Evolutionary conservation across 2,888 invertebrate genomes (phyloP).

Genomic region (Heliconius sara): DNA sequence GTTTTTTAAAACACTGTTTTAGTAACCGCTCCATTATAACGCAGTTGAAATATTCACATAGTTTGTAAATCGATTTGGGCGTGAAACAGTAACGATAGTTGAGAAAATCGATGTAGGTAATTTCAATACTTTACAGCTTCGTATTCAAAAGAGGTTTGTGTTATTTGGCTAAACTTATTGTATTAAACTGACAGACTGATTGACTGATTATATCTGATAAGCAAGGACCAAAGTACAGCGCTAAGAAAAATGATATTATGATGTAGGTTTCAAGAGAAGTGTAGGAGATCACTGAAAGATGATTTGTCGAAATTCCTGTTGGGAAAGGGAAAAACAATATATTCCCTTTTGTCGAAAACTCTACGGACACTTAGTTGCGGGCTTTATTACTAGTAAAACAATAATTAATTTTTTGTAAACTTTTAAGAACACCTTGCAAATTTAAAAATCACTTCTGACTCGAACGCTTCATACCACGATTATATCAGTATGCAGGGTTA

Average conservation of each 20-base stretch:
- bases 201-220: too few relatives aligned
- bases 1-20: neutral
- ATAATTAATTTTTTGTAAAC: too few relatives aligned
- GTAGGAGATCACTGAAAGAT: too few relatives aligned
- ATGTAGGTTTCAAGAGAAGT: too few relatives aligned
- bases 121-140: slow-evolving; percentile 16
- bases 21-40: slow-evolving; percentile 16
- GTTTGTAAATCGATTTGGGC: slow-evolving; percentile 17
- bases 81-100: slow-evolving; percentile 9
- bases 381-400: too few relatives aligned
- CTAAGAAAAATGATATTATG: too few relatives aligned
- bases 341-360: too few relatives aligned
- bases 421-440: neutral
- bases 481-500: slow-evolving; percentile 47
- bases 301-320: too few relatives aligned
- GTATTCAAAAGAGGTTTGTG: neutral
- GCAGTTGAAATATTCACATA: slow-evolving; percentile 4
- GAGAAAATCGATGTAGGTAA: neutral
- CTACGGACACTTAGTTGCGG: too few relatives aligned
- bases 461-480: slow-evolving; percentile 44
- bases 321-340: too few relatives aligned
- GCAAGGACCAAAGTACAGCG: too few relatives aligned
- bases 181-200: too few relatives aligned
- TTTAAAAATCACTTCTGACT: slow-evolving; percentile 3
- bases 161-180: neutral